Evolutionary conservation across 2,113 vertebrate species (phyloP).

Genomic region (Vulpes lagopus): DNA sequence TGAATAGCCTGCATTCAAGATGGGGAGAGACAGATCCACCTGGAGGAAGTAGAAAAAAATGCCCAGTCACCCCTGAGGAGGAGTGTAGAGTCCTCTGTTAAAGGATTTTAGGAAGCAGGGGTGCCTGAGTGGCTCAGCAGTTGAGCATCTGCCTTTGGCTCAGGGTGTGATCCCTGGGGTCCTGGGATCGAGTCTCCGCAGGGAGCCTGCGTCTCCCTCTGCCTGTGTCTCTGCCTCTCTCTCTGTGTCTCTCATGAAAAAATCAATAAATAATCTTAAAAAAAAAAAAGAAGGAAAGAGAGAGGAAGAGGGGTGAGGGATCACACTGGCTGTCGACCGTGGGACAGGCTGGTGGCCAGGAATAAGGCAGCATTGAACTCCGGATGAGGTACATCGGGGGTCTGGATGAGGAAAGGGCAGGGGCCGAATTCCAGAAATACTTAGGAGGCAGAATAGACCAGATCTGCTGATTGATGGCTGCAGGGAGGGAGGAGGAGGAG

Average conservation of each 20-base stretch:
- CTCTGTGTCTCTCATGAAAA: too few relatives aligned
- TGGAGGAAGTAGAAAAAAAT: background rate
- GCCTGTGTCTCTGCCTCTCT: too few relatives aligned
- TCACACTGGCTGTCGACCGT: background rate
- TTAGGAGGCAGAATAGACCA: background rate
- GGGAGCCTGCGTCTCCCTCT: too few relatives aligned
- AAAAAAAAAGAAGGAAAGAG: background rate
- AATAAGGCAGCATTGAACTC: background rate
- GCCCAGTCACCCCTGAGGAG: background rate
- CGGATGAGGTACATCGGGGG: background rate
- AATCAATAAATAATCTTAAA: too few relatives aligned
- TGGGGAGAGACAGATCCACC: background rate
- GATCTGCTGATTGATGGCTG: constrained; percentile 50
- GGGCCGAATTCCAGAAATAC: constrained; percentile 74
- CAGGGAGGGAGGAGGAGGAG: accelerated
- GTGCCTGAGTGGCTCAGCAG: too few relatives aligned
- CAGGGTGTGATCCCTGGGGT: too few relatives aligned
- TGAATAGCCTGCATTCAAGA: background rate
- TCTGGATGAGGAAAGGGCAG: constrained; percentile 18
- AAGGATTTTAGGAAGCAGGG: background rate
- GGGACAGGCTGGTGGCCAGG: background rate
- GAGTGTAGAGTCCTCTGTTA: background rate
- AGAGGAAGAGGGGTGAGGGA: background rate
- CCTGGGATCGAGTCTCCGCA: too few relatives aligned
- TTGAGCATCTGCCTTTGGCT: too few relatives aligned